These are phyloP conservation scores for Noctuana brunneofusca DNA, from an alignment of 2,888 invertebrate species.

Conservation along the genomic window DNA sequence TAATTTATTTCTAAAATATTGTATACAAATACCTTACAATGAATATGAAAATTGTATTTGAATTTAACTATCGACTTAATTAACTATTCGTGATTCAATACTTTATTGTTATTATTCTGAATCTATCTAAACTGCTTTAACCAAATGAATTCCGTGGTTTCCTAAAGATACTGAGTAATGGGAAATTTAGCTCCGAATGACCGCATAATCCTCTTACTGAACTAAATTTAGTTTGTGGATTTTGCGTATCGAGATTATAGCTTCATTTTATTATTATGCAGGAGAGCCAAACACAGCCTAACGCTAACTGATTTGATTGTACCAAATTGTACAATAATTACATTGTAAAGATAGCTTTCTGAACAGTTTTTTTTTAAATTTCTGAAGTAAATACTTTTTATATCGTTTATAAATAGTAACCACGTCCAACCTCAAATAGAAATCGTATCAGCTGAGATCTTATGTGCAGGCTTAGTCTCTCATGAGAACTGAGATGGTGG, in stretches of 20 bases:
- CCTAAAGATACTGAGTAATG: conserved; percentile 10
- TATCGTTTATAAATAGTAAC: no score
- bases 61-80: no score
- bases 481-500: no score
- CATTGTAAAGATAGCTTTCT: background rate
- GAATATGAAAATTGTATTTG: no score
- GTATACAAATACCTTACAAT: no score
- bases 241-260: conserved; percentile 19
- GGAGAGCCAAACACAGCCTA: conserved; percentile 14
- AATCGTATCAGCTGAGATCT: no score
- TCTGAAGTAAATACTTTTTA: background rate
- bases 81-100: no score
- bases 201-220: conserved; percentile 21
- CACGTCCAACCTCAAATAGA: no score
- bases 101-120: background rate
- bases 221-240: conserved; percentile 20
- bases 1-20: no score
- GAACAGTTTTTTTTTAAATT: background rate
- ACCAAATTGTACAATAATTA: background rate
- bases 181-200: conserved; percentile 14
- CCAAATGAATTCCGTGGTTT: background rate
- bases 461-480: no score
- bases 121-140: background rate
- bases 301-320: conserved; percentile 16
- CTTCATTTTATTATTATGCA: conserved; percentile 21